phyloP scores from a whole-genome alignment of 2,113 vertebrate genomes.

The Gopherus flavomarginatus region DNA sequence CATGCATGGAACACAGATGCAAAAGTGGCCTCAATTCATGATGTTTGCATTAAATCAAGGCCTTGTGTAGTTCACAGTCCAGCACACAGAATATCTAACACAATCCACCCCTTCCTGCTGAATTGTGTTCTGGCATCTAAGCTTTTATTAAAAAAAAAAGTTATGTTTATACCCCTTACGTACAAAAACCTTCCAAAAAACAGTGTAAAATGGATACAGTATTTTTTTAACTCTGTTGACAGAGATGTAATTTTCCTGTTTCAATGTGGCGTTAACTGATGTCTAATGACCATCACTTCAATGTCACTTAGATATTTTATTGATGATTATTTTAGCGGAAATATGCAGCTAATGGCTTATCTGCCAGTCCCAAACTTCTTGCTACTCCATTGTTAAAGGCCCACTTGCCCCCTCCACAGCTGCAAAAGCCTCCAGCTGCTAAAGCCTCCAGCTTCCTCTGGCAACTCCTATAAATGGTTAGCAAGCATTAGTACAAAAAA shows the following conservation, averaged over 20 bases:
- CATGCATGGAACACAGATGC: not conserved
- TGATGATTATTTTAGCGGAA: not conserved
- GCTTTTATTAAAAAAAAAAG: not conserved
- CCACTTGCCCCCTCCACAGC: not conserved
- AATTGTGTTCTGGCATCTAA: not conserved
- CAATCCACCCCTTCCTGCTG: not conserved
- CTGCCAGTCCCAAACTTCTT: not conserved
- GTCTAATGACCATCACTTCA: not conserved
- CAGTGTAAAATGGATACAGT: not conserved
- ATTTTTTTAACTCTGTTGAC: not conserved
- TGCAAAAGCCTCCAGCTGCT: too few species aligned
- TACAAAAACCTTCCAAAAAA: not conserved
- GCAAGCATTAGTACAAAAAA: too few species aligned
- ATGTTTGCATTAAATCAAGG: not conserved
- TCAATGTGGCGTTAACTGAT: not conserved
- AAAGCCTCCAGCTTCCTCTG: too few species aligned
- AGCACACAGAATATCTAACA: not conserved
- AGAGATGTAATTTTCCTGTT: not conserved
- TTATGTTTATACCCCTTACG: not conserved
- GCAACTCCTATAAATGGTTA: too few species aligned
- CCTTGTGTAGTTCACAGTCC: not conserved
- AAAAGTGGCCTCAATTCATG: not conserved
- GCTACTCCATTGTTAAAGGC: not conserved
- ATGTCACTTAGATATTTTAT: not conserved
- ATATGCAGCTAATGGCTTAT: not conserved